Evolutionary conservation across 2,113 vertebrate genomes (phyloP).

Genomic region (Circaetus gallicus): DNA sequence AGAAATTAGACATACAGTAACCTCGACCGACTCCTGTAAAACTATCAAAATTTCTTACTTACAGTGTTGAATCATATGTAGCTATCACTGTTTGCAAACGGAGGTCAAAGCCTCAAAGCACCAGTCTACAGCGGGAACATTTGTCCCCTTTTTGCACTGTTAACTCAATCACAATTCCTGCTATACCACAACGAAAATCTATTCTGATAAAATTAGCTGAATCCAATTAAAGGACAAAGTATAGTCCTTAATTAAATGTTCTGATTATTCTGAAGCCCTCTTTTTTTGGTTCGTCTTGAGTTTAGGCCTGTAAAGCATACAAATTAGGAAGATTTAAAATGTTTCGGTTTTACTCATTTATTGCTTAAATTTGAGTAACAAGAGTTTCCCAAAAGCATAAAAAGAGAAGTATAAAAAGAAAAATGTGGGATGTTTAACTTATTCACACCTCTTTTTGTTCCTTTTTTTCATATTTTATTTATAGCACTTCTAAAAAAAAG

Average conservation of each 20-base stretch:
- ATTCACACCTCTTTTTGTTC: conserved; percentile 4
- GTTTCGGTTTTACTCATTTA: background rate
- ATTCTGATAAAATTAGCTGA: conserved; percentile 60
- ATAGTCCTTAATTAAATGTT: conserved; percentile 57
- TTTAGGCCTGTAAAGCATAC: conserved; percentile 33
- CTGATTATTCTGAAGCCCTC: conserved; percentile 12
- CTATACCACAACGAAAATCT: background rate
- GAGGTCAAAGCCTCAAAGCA: background rate
- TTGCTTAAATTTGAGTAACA: background rate
- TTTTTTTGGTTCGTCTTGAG: conserved; percentile 1
- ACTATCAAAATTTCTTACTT: background rate
- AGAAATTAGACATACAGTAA: background rate
- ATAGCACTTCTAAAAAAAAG: background rate
- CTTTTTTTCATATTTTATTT: background rate
- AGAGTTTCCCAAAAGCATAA: background rate
- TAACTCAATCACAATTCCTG: conserved; percentile 7
- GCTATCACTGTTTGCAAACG: background rate
- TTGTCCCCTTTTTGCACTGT: background rate
- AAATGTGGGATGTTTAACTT: conserved; percentile 39
- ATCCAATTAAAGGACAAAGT: conserved; percentile 49
- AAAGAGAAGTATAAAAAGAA: conserved; percentile 2
- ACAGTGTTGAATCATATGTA: background rate
- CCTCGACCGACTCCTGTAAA: background rate
- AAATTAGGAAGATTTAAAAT: background rate
- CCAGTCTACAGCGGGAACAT: background rate